Evolutionary conservation across 1,140 invertebrate genomes (phyloP).

Genomic region (Heliconius himera): DNA sequence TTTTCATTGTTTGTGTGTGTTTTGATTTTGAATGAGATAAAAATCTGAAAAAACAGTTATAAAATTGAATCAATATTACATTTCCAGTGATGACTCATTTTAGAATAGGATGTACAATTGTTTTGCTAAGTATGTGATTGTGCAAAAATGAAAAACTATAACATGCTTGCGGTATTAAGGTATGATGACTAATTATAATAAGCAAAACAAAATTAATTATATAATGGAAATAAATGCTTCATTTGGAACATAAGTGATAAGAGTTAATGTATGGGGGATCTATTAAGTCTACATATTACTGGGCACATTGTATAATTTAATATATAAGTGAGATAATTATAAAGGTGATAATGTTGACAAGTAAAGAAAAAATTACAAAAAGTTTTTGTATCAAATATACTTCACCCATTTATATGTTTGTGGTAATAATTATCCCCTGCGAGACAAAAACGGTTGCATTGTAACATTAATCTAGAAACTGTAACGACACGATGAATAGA

Average conservation of each 20-base stretch:
- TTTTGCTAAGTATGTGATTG: not conserved
- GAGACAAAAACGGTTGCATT: conserved; percentile 46
- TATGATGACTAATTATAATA: too few relatives aligned
- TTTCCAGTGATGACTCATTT: not conserved
- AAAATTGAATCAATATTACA: conserved; percentile 5
- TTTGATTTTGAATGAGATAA: conserved; percentile 51
- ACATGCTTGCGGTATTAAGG: too few relatives aligned
- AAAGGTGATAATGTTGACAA: not conserved
- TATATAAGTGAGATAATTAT: not conserved
- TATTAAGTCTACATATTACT: not conserved
- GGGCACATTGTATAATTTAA: not conserved
- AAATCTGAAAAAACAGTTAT: conserved; percentile 48
- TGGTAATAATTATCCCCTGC: conserved; percentile 9
- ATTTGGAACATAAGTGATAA: not conserved
- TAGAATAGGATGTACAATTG: not conserved
- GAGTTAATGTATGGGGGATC: too few relatives aligned
- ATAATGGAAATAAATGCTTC: not conserved
- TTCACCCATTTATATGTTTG: conserved; percentile 19
- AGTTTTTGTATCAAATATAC: not conserved
- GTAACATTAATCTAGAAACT: conserved; percentile 46
- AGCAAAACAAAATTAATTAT: too few relatives aligned
- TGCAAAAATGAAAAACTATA: too few relatives aligned
- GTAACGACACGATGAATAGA: conserved; percentile 50
- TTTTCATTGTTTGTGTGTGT: conserved; percentile 63
- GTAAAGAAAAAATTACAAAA: not conserved